These are phyloP conservation scores for Amphipoea oculea DNA, from an alignment of 2,888 invertebrate species.

Conservation along the genomic window DNA sequence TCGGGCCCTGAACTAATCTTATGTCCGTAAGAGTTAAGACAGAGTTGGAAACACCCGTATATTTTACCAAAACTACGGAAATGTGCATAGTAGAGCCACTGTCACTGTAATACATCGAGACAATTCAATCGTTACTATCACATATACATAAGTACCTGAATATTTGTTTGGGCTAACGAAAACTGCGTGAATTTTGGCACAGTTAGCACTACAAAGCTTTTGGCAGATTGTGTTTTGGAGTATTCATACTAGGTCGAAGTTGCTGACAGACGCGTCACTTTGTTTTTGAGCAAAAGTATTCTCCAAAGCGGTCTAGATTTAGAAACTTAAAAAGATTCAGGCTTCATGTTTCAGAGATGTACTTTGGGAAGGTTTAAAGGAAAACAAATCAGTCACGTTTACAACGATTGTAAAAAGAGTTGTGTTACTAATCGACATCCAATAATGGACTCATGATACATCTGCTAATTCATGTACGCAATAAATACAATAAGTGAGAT, in stretches of 20 bases:
- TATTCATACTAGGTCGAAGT: constrained; percentile 23
- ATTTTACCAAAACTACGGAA: background rate
- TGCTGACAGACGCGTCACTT: constrained; percentile 15
- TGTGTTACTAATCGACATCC: constrained; percentile 28
- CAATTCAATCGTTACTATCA: constrained; percentile 17
- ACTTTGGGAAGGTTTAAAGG: background rate
- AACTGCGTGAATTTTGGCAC: constrained; percentile 50
- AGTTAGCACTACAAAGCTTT: constrained; percentile 26
- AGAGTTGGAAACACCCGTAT: background rate
- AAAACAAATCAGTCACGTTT: background rate
- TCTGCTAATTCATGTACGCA: constrained; percentile 38
- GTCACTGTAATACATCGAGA: background rate
- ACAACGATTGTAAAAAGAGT: constrained; percentile 5
- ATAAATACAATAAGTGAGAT: constrained; percentile 38
- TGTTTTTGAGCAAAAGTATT: constrained; percentile 7
- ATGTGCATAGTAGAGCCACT: background rate
- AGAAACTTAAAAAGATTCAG: background rate
- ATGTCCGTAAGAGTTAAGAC: background rate
- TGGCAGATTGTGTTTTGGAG: constrained; percentile 34
- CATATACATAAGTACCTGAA: constrained; percentile 17
- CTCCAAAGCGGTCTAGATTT: background rate
- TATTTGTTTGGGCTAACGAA: constrained; percentile 33
- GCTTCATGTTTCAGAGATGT: background rate
- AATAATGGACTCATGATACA: constrained; percentile 26
- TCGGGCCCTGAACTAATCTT: background rate